Evolutionary conservation across 2,888 invertebrate genomes (phyloP), one percentile per base, ranked within the genome.

Genomic region (Cheilosia scutellata): DNA sequence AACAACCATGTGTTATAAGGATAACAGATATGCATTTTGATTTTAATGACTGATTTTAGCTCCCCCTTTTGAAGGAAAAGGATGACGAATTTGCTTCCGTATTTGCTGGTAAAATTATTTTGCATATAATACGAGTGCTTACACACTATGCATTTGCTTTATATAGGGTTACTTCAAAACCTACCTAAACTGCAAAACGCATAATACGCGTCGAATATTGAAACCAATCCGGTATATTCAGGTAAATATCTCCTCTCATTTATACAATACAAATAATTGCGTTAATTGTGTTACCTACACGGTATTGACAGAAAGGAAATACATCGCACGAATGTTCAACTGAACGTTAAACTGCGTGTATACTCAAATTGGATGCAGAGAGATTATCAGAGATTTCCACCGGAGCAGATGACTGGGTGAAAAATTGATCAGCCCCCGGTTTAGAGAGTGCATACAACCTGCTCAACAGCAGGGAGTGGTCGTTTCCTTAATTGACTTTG

Each of bases 121-220:
- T 20, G 42, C 44, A 44, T 62, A 60, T 29, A 44, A 44, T 42
- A 25, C 27, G 25, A 25, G 5, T 7, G 7, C 44, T 3, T n/a
- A 44, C 44, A 44, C 44, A 33, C n/a, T 7, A 16, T 47, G 5
- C 2, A 16, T n/a, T n/a, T 7, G 5, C 7, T 42, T 4, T 55
- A n/a, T 33, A 25, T 2, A 11, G 33, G 4, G 6, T 40, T 27
- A 9, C 51, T 40, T 37, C 9, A 44, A 47, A 58, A 20, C 16
- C 40, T 27, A 60, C 49, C 16, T 49, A 11, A 11, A 4, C 58
- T 49, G 11, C 40, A 20, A 49, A 49, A 16, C 47, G 33, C 71
- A 71, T 49, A 49, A 49, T 60, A 29, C 29, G 49, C 29, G 49
- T 71, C 49, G 40, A 60, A 51, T 71, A 71, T 71, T 60, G 60